Base-by-base conservation (phyloP, 2,888 invertebrate species). In the Timema cristinae region DNA sequence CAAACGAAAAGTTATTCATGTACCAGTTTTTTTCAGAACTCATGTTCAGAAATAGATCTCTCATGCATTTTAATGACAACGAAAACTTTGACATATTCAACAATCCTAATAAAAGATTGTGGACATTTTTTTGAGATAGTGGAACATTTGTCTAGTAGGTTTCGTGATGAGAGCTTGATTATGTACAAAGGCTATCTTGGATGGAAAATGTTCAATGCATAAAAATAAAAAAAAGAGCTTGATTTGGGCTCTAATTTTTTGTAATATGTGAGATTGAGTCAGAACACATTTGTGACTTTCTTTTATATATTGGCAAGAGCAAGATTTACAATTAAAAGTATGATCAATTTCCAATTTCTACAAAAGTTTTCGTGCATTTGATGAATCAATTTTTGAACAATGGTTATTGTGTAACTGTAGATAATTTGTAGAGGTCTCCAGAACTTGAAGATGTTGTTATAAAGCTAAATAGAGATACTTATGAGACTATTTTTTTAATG, bases 401-500 rank as follows among this genome's bases (percentile, higher is more conserved):
- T 9, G 63, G 63, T 32, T 63, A 63, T 48, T 63, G 63, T 63
- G 63, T 63, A 16, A 63, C 63, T 63, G 63, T 63, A 63, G 63
- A 63, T 32, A n/a, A 63, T 63, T 63, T 7, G 63, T 32, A 63
- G 10, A 16, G 32, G 63, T 63, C 63, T 63, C 16, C 32, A 16
- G 63, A 63, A 63, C 32, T 63, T 63, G 63, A 7, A 32, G 32
- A 63, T 63, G 63, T 16, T 11, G 16, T 63, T 63, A 16, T 16
- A 63, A 63, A 63, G 32, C 32, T 32, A 32, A 32, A 32, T 32
- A 32, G 1, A 32, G 32, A 32, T 32, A 32, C 32, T 32, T 32
- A 32, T 32, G 32, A 4, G 32, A 32, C 32, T 32, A n/a, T n/a
- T n/a, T n/a, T n/a, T n/a, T n/a, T n/a, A n/a, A n/a, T n/a, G n/a